Evolutionary conservation across 2,888 invertebrate species (phyloP), one percentile per base, ranked within the genome.

Genomic region (Bimastos eiseni): DNA sequence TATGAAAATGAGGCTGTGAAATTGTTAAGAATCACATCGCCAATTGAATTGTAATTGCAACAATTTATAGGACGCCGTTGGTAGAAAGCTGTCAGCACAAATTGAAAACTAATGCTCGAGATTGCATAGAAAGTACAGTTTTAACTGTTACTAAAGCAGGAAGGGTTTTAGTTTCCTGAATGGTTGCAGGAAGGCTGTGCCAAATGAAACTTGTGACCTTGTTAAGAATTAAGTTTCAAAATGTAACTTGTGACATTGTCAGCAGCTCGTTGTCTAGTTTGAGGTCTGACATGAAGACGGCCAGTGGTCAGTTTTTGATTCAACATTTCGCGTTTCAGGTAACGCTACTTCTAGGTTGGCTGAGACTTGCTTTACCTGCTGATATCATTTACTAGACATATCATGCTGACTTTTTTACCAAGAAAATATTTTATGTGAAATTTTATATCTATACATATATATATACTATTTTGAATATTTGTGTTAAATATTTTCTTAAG

Each of bases 371-470:
- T 70, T 70, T n/a, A 70, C 70, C 70, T 70, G 30, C 70, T 70
- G 70, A 70, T 70, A 70, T 70, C 70, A 70, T 70, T 70, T 70
- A n/a, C 30, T 70, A 70, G n/a, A 70, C 70, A 70, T 70, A 70
- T n/a, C n/a, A n/a, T 70, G 70, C 70, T n/a, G 70, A 30, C 70
- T 70, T 70, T 55, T 70, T 70, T 30, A n/a, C 17, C 8, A n/a
- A 70, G n/a, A 11, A n/a, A 70, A n/a, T 70, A 70, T 70, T 70
- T 70, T 70, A n/a, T n/a, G 70, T 70, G 70, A n/a, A 70, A 70
- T n/a, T 70, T 70, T 70, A 70, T 70, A n/a, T n/a, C 30, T 70
- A 15, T 70, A 70, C n/a, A 70, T 70, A 30, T 30, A 70, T 70
- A 70, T 70, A 49, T 49, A 11, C 19, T n/a, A 70, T 70, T 70